phyloP scores from a whole-genome alignment of 2,888 invertebrate species.

The Drosophila atripex region DNA sequence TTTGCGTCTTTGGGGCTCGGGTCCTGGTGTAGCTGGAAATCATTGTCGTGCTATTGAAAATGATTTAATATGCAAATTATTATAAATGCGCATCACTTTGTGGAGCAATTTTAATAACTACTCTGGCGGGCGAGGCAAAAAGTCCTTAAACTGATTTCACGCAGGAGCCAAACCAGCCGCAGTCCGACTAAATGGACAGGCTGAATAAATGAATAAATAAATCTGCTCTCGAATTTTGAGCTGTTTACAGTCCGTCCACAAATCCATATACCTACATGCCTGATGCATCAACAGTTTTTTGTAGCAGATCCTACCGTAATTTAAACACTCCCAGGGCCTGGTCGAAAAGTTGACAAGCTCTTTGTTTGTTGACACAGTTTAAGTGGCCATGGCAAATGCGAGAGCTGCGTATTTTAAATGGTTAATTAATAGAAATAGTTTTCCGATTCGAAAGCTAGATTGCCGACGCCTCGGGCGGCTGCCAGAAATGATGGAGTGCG shows the following conservation, averaged over 20 bases:
- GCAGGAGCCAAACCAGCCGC: slow-evolving; percentile 58
- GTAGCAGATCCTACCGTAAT: slow-evolving; percentile 47
- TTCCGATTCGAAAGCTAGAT: slow-evolving; percentile 19
- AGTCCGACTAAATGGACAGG: slow-evolving; percentile 27
- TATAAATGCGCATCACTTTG: slow-evolving; percentile 73
- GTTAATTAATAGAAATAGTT: slow-evolving; percentile 68
- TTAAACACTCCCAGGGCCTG: slow-evolving; percentile 57
- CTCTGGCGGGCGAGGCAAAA: slow-evolving; percentile 43
- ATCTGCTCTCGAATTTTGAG: slow-evolving; percentile 46
- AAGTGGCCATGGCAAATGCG: slow-evolving; percentile 59
- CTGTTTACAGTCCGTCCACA: slow-evolving; percentile 31
- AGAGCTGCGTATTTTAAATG: slow-evolving; percentile 54
- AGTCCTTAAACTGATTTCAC: slow-evolving; percentile 72
- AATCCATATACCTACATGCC: slow-evolving; percentile 17
- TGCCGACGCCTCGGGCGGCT: slow-evolving; percentile 4
- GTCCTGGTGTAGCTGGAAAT: slow-evolving; percentile 48
- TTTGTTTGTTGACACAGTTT: slow-evolving; percentile 63
- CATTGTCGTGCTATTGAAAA: slow-evolving; percentile 67
- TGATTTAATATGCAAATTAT: slow-evolving; percentile 78
- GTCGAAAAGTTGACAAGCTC: slow-evolving; percentile 64
- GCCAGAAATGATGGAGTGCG: slow-evolving; percentile 27
- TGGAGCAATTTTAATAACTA: slow-evolving; percentile 70
- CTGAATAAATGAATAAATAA: slow-evolving; percentile 58
- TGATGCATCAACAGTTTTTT: slow-evolving; percentile 29
- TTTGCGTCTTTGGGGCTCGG: slow-evolving; percentile 63